These are phyloP conservation scores for Phania funesta DNA, from an alignment of 2,888 invertebrate species.

Conservation along the genomic window DNA sequence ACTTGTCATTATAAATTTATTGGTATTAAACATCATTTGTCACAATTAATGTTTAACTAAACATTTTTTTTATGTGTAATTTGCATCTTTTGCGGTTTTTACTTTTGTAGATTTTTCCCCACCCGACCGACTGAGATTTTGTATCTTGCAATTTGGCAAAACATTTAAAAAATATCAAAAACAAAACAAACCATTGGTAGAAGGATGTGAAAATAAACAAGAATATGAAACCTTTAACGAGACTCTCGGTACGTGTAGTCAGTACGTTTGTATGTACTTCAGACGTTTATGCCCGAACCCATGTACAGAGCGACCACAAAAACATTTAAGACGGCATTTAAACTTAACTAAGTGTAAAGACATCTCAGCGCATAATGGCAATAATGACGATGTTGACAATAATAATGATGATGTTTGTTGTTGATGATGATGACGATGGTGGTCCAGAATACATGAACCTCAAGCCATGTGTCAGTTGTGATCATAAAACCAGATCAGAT, in stretches of 20 bases:
- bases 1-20: conserved; percentile 65
- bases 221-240: conserved; percentile 21
- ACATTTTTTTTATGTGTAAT: conserved; percentile 64
- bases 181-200: conserved; percentile 9
- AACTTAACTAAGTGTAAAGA: conserved; percentile 66
- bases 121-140: conserved; percentile 25
- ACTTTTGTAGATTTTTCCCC: conserved; percentile 46
- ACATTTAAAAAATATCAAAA: not conserved
- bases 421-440: conserved; percentile 50
- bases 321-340: conserved; percentile 67
- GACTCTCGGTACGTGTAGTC: conserved; percentile 43
- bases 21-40: conserved; percentile 67
- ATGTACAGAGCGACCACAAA: conserved; percentile 57
- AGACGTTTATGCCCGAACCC: conserved; percentile 50
- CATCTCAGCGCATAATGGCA: conserved; percentile 47
- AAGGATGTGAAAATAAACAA: conserved; percentile 23
- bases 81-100: conserved; percentile 72
- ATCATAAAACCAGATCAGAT: conserved; percentile 59
- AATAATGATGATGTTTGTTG: conserved; percentile 2
- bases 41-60: conserved; percentile 66
- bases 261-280: conserved; percentile 60
- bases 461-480: conserved; percentile 66
- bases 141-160: conserved; percentile 34
- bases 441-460: conserved; percentile 64
- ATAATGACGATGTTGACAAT: conserved; percentile 23